Conservation (phyloP, 2,113 vertebrate genomes). For the Cryptomyrus ogoouensis region DNA sequence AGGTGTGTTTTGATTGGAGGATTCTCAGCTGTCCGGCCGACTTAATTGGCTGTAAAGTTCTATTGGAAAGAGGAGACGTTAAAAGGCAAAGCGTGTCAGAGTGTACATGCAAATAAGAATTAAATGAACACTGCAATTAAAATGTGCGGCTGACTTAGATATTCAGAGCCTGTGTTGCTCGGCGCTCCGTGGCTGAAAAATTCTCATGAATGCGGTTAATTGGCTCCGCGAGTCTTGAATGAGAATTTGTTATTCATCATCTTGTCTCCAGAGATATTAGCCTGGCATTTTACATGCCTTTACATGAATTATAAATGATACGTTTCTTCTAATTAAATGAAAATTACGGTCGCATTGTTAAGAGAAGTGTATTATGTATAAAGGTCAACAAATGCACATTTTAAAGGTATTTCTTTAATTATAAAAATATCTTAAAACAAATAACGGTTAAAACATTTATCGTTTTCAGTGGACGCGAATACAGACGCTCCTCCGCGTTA, state of each 20-base stretch:
- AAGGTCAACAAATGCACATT: background rate
- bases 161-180: background rate
- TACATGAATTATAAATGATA: slow-evolving; percentile 11
- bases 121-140: slow-evolving; percentile 4
- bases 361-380: background rate
- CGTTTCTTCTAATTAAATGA: slow-evolving; percentile 4
- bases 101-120: background rate
- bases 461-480: background rate
- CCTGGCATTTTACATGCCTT: slow-evolving; percentile 1
- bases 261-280: slow-evolving; percentile 9
- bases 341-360: background rate
- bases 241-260: slow-evolving; percentile 14
- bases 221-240: slow-evolving; percentile 4
- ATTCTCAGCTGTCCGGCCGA: background rate
- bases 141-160: background rate
- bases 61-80: background rate
- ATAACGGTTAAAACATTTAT: background rate
- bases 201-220: slow-evolving; percentile 8
- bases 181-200: background rate
- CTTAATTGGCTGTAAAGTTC: background rate
- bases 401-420: background rate
- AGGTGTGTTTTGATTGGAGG: background rate
- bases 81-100: background rate
- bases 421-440: background rate
- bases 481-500: background rate